Conservation (phyloP, 2,888 invertebrate genomes). For the Acanthosepion esculentum region DNA sequence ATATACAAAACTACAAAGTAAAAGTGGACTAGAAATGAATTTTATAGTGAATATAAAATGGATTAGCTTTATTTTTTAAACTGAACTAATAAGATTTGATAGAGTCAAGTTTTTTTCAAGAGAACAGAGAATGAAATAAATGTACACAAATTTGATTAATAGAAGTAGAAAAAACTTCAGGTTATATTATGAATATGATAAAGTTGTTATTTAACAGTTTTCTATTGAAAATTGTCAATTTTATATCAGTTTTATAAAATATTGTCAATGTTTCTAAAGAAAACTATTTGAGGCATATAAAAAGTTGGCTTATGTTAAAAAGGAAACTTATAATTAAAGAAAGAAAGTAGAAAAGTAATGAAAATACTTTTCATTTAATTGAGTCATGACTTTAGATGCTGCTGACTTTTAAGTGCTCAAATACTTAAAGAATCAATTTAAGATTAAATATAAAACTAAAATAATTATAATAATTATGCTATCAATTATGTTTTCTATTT, state of each 20-base stretch:
- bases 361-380: not conserved
- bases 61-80: not conserved
- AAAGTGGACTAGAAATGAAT: not conserved
- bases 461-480: not conserved
- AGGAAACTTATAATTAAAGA: not conserved
- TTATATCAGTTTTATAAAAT: not conserved
- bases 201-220: not conserved
- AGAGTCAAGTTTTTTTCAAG: not conserved
- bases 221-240: not conserved
- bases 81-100: not conserved
- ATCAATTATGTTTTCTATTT: not conserved
- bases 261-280: not conserved
- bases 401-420: too few species aligned
- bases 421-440: too few species aligned
- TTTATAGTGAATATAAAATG: not conserved
- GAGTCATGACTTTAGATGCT: too few species aligned
- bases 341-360: not conserved
- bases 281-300: not conserved
- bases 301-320: not conserved
- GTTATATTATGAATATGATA: not conserved
- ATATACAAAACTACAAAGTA: not conserved
- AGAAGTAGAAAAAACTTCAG: not conserved
- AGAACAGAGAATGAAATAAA: not conserved
- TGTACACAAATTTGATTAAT: not conserved
- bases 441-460: too few species aligned